Percentiles rank a stretch among this genome's conserved stretches.
Conservation (phyloP, 2,113 vertebrate species). For the Cairina moschata region DNA sequence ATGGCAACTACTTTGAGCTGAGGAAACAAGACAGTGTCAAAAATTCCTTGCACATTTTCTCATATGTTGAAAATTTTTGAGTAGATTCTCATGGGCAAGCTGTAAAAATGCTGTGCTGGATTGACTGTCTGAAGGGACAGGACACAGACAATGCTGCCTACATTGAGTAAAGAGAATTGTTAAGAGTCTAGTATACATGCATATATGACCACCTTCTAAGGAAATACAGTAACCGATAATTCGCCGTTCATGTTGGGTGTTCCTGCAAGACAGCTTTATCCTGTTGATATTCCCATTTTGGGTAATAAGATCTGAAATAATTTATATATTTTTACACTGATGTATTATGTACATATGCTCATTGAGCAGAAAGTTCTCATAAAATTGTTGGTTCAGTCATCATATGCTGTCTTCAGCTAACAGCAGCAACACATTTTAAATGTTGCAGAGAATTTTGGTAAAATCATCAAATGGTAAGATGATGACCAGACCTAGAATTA, state of each 20-base stretch:
- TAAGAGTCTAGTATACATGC: neutral
- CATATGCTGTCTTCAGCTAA: neutral
- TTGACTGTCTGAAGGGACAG: neutral
- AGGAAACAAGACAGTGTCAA: constrained; percentile 45
- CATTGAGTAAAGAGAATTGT: neutral
- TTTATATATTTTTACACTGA: neutral
- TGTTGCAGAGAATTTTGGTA: neutral
- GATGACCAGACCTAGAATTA: neutral
- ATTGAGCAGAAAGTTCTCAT: neutral
- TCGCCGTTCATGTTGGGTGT: neutral
- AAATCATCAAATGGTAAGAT: neutral
- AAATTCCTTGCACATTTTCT: neutral
- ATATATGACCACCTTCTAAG: neutral
- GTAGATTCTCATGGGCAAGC: constrained; percentile 9
- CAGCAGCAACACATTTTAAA: constrained; percentile 7
- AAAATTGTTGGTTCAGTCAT: neutral
- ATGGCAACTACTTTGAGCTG: constrained; percentile 28
- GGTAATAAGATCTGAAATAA: neutral
- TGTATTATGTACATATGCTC: neutral
- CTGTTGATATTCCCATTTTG: neutral
- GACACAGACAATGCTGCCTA: neutral
- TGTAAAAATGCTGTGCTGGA: constrained; percentile 8
- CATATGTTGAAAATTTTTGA: constrained; percentile 12
- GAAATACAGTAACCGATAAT: neutral
- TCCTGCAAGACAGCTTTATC: neutral